Base-by-base conservation (phyloP, 2,113 vertebrate genomes). In the Misgurnus anguillicaudatus region DNA sequence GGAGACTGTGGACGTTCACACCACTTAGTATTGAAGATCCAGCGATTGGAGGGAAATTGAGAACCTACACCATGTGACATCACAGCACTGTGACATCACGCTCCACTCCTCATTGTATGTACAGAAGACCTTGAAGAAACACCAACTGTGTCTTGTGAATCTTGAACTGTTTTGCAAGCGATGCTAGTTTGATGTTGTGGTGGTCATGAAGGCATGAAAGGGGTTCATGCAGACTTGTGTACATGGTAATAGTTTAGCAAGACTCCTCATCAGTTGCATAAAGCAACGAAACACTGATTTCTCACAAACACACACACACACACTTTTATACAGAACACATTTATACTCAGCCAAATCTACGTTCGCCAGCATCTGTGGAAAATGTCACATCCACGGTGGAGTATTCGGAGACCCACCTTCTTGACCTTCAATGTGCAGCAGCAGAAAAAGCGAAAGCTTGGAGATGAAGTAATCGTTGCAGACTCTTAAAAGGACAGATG, bases 91-190 rank as follows among this genome's bases (percentile, higher is more conserved):
- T 66, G 65, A 51, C 72, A 67, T 76, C 77, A 71, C 6, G 67
- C 58, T 41, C 47, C 55, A 76, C 21, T 60, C 36, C 66, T 75
- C 69, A 42, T 69, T 53, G 72, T 62, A 75, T 53, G 72, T 62
- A 75, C 58, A 62, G 73, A 38, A 58, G 75, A 31, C 70, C 47
- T 11, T 67, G 38, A 48, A 55, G 61, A 63, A 80, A 61, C 39
- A 62, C 65, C 24, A 62, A 81, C 9, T 72, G 73, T 55, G 21
- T 80, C 63, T 69, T 74, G 53, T 80, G 58, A 80, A 74, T 72
- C 74, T 65, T 17, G 66, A 42, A 31, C 42, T 55, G 31, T 73
- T 62, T 36, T 62, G 58, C 58, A 16, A 74, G 39, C 9, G 14
- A 74, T 61, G 6, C 57, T 16, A 39, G 10, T 39, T 16, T 4